Evolutionary conservation across 2,888 invertebrate species (phyloP).

Genomic region (Noctua comes): DNA sequence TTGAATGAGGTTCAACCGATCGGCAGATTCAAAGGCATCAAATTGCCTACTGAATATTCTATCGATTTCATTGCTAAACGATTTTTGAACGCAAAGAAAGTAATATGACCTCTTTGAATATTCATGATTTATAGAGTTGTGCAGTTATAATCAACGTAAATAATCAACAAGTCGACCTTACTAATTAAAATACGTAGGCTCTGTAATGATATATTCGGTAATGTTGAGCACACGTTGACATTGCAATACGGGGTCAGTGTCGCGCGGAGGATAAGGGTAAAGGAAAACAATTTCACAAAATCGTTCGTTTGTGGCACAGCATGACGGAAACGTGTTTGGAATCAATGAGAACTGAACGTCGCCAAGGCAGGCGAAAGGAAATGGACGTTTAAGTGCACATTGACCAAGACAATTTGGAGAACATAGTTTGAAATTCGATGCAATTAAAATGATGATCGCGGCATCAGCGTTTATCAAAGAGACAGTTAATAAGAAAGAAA

Average conservation of each 20-base stretch:
- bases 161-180: conserved; percentile 75
- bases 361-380: conserved; percentile 62
- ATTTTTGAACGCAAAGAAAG: conserved; percentile 51
- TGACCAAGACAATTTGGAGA: conserved; percentile 37
- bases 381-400: conserved; percentile 43
- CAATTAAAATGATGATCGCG: conserved; percentile 31
- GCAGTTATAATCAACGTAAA: conserved; percentile 63
- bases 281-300: conserved; percentile 81
- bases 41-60: conserved; percentile 33
- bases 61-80: conserved; percentile 31
- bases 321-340: conserved; percentile 70
- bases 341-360: conserved; percentile 71
- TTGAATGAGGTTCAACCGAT: conserved; percentile 29
- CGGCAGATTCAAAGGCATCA: conserved; percentile 20
- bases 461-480: conserved; percentile 19
- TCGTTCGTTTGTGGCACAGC: conserved; percentile 70
- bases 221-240: conserved; percentile 75
- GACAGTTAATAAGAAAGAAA: conserved; percentile 13
- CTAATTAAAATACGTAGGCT: conserved; percentile 69
- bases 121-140: conserved; percentile 60
- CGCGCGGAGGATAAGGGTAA: conserved; percentile 72
- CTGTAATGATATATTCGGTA: conserved; percentile 69
- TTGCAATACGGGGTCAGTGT: conserved; percentile 85
- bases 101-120: conserved; percentile 71
- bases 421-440: conserved; percentile 30